Evolutionary conservation across 2,888 invertebrate genomes (phyloP).

Genomic region (Automeris io): DNA sequence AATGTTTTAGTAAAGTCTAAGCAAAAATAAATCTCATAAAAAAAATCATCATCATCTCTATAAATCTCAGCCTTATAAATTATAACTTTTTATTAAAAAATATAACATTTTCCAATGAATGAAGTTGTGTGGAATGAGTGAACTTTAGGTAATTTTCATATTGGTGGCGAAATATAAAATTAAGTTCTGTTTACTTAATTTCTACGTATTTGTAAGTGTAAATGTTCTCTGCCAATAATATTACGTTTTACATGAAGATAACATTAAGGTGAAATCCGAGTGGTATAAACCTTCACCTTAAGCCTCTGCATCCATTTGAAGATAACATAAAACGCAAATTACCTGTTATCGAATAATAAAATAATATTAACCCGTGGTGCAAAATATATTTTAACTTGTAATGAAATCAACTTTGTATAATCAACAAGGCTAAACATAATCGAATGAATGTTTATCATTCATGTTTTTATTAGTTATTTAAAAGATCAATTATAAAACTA

Average conservation of each 20-base stretch:
- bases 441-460: not conserved
- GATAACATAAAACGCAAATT: not conserved
- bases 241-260: not conserved
- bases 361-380: not conserved
- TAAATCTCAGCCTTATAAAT: too few relatives aligned
- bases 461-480: not conserved
- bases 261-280: not conserved
- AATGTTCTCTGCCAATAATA: constrained; percentile 9
- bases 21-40: too few relatives aligned
- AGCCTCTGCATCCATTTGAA: not conserved
- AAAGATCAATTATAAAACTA: not conserved
- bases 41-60: too few relatives aligned
- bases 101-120: too few relatives aligned
- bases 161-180: too few relatives aligned
- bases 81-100: too few relatives aligned
- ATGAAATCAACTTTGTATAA: not conserved
- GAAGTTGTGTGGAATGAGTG: too few relatives aligned
- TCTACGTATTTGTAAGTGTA: too few relatives aligned
- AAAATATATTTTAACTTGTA: not conserved
- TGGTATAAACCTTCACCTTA: not conserved
- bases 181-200: too few relatives aligned
- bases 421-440: not conserved
- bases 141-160: too few relatives aligned
- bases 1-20: too few relatives aligned
- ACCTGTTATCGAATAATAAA: not conserved